These are phyloP conservation scores for Drepana arcuata DNA, from an alignment of 1,140 invertebrate genomes.

Conservation along the genomic window DNA sequence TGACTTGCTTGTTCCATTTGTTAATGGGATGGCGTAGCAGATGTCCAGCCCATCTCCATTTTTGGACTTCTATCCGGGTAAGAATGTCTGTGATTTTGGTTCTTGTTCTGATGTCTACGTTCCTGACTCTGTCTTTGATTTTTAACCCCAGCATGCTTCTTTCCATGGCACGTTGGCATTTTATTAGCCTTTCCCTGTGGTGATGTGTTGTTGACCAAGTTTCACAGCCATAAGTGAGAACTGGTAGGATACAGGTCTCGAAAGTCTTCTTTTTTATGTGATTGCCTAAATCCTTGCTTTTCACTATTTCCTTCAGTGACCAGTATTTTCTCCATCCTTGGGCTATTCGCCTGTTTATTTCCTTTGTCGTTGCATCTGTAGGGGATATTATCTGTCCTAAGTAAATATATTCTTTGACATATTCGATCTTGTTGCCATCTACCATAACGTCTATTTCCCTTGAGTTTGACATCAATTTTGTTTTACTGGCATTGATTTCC, in stretches of 20 bases:
- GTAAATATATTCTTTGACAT: neutral
- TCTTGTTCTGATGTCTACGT: neutral
- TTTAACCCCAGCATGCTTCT: neutral
- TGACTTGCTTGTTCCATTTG: constrained; percentile 14
- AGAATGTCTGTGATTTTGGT: neutral
- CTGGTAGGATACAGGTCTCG: neutral
- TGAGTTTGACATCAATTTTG: constrained; percentile 5
- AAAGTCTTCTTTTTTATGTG: neutral
- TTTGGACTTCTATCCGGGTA: neutral
- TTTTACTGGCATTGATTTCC: constrained; percentile 1
- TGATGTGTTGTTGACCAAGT: neutral
- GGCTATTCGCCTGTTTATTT: neutral
- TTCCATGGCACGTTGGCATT: neutral
- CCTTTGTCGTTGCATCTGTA: neutral
- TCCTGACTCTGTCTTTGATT: neutral
- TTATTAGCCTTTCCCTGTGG: neutral
- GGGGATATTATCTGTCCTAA: neutral
- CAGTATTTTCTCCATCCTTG: neutral
- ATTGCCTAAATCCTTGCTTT: neutral
- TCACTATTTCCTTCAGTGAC: neutral
- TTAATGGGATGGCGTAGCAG: neutral
- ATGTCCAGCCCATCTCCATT: neutral
- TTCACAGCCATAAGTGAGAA: neutral
- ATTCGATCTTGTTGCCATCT: neutral
- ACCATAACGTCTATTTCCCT: neutral